These are phyloP conservation scores for Astatotilapia flaviijosephi DNA, from an alignment of 2,113 vertebrate species.

Conservation along the genomic window DNA sequence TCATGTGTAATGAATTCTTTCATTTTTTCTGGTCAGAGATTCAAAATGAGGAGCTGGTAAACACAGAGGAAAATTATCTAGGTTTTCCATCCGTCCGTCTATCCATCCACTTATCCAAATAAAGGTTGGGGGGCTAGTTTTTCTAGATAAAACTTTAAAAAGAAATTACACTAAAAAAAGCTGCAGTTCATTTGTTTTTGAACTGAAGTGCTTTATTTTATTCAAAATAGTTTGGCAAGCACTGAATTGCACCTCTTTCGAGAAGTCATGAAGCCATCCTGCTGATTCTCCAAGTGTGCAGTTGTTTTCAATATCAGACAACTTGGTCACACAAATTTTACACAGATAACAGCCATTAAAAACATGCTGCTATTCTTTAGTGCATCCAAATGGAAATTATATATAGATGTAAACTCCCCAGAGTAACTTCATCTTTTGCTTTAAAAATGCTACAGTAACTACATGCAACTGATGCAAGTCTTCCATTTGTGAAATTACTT, in stretches of 20 bases:
- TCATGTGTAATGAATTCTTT: neutral
- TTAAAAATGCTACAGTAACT: neutral
- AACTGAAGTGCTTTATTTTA: neutral
- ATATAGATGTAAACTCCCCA: neutral
- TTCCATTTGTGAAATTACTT: neutral
- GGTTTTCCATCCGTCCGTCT: accelerated
- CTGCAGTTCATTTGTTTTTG: neutral
- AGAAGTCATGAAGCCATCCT: neutral
- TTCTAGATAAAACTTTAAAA: neutral
- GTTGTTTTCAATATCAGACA: neutral
- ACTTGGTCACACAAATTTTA: neutral
- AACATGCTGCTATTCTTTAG: neutral
- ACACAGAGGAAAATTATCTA: neutral
- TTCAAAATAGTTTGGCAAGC: neutral
- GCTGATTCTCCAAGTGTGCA: neutral
- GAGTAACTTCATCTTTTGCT: neutral
- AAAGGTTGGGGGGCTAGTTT: no score
- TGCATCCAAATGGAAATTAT: neutral
- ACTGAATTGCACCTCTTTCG: neutral
- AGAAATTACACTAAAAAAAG: neutral
- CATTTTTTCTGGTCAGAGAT: neutral
- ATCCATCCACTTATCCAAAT: neutral
- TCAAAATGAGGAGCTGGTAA: neutral
- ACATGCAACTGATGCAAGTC: neutral
- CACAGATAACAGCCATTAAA: neutral